phyloP scores from a whole-genome alignment of 2,113 vertebrate genomes.

The Narcine bancroftii region DNA sequence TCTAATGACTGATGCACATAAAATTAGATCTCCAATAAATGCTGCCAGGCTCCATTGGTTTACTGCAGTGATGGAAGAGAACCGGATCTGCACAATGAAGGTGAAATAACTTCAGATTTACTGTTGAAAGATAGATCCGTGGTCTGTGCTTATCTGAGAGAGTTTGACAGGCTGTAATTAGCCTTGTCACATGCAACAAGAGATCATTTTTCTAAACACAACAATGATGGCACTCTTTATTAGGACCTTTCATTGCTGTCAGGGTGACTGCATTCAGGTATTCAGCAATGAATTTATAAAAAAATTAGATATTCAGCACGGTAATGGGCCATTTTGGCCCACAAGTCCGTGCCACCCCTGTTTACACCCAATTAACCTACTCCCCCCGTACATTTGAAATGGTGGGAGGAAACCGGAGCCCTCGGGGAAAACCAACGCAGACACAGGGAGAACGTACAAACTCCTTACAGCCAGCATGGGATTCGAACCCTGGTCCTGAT shows the following conservation, averaged over 20 bases:
- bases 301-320: too few species aligned
- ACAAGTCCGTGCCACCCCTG: too few species aligned
- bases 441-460: too few species aligned
- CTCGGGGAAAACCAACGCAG: too few species aligned
- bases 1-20: not conserved
- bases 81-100: not conserved
- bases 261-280: not conserved
- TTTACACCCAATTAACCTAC: too few species aligned
- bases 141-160: not conserved
- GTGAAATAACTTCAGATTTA: not conserved
- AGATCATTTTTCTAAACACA: not conserved
- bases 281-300: not conserved
- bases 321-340: too few species aligned
- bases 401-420: too few species aligned
- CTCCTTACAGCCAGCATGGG: too few species aligned
- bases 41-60: not conserved
- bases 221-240: not conserved
- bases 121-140: not conserved
- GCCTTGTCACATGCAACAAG: not conserved
- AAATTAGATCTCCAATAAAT: not conserved
- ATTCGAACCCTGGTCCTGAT: too few species aligned
- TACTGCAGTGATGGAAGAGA: not conserved
- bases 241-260: not conserved
- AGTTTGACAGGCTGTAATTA: not conserved
- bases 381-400: too few species aligned